Base-by-base conservation (phyloP, 1,140 invertebrate genomes). In the Neotoxoptera formosana region DNA sequence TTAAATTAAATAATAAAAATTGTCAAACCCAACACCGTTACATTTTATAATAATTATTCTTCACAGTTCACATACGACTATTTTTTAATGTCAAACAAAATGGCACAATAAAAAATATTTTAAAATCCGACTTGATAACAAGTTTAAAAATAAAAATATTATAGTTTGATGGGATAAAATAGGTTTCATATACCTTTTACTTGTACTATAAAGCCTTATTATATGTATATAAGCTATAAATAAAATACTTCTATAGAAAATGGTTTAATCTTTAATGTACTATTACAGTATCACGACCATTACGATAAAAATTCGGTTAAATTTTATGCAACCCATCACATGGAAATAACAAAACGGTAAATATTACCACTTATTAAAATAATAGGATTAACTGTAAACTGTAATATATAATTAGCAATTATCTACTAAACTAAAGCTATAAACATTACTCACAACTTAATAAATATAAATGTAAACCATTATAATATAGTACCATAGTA, bases 341-440 rank as follows among this genome's bases (percentile, higher is more conserved):
- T n/a, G 11, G 30, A n/a, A 76, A n/a, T n/a, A 76, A 76, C 60
- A n/a, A 76, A 76, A 76, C 60, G 60, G 60, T 76, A 76, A 76
- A 76, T 76, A n/a, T n/a, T 53, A 34, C 14, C 4, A 76, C 60
- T 76, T 76, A 76, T 76, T 76, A 76, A 76, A n/a, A 76, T 67
- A 76, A 76, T 76, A 76, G n/a, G 30, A n/a, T n/a, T 76, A 76
- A 76, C 60, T 76, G 60, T 76, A n/a, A 76, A 76, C n/a, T 76
- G 14, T 76, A 76, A 76, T 76, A 76, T 76, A n/a, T n/a, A 76
- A n/a, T 76, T 17, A 76, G 11, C 14, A n/a, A 76, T 76, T 2
- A 76, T 14, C 30, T n/a, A 20, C 60, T n/a, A 34, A n/a, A 76
- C n/a, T 67, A 67, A 67, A n/a, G 11, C 25, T 14, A 67, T 14